These are phyloP conservation scores for Cossypha caffra DNA, from an alignment of 2,797 vertebrate genomes.

Conservation along the genomic window DNA sequence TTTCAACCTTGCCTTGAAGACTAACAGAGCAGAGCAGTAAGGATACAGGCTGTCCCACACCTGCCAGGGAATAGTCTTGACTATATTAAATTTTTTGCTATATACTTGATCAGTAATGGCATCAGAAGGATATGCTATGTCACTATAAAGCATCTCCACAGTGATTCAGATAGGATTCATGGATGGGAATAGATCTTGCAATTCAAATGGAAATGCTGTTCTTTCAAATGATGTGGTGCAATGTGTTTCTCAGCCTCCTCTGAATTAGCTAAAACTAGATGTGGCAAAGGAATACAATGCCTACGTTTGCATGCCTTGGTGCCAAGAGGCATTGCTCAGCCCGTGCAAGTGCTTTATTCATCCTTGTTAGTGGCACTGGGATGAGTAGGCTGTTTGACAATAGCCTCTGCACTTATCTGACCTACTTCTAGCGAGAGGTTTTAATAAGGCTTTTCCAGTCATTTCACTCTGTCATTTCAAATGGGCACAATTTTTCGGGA, in stretches of 20 bases:
- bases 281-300: conserved; percentile 43
- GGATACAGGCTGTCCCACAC: background rate
- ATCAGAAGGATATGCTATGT: background rate
- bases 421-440: conserved; percentile 37
- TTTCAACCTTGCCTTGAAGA: background rate
- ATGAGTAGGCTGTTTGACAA: conserved; percentile 50
- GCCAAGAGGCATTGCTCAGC: conserved; percentile 41
- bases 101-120: background rate
- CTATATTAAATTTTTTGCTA: background rate
- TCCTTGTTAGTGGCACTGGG: conserved; percentile 19
- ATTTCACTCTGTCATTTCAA: background rate
- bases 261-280: conserved; percentile 29
- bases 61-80: background rate
- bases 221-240: background rate
- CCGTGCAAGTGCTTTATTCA: conserved; percentile 7
- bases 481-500: background rate
- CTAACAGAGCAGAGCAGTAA: background rate
- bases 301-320: background rate
- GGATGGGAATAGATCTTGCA: background rate
- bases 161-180: background rate
- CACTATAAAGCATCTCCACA: background rate
- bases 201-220: background rate
- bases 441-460: conserved; percentile 40
- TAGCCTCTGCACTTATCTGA: conserved; percentile 45
- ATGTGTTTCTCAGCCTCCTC: background rate